Evolutionary conservation across 2,113 vertebrate genomes (phyloP).

Genomic region (Pungitius pungitius): DNA sequence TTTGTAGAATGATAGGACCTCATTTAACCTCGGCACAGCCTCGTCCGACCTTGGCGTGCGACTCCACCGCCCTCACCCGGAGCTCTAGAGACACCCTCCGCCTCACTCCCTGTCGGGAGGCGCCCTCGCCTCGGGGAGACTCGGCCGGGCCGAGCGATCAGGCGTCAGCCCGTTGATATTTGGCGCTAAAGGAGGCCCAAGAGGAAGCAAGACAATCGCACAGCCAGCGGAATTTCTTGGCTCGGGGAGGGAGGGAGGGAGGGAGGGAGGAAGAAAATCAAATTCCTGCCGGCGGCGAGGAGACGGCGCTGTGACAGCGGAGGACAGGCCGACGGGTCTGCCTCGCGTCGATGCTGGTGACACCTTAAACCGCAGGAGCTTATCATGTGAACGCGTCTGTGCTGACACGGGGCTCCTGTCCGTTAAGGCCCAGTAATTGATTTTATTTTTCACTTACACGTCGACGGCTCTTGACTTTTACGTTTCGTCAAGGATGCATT

Average conservation of each 20-base stretch:
- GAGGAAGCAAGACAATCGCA: slow-evolving; percentile 66
- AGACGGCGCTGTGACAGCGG: slow-evolving; percentile 51
- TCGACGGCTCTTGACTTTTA: background rate
- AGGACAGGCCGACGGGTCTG: slow-evolving; percentile 61
- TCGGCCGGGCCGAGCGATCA: slow-evolving; percentile 9
- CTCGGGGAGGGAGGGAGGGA: slow-evolving; percentile 43
- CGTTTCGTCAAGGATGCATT: slow-evolving; percentile 2
- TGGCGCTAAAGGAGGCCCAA: slow-evolving; percentile 45
- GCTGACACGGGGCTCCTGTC: slow-evolving; percentile 39
- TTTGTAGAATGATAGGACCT: background rate
- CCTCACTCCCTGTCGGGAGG: slow-evolving; percentile 55
- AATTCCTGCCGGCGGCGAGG: slow-evolving; percentile 54
- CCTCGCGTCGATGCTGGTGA: slow-evolving; percentile 61
- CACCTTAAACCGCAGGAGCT: slow-evolving; percentile 55
- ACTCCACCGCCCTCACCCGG: slow-evolving; percentile 16
- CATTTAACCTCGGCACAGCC: background rate
- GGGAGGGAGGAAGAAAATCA: slow-evolving; percentile 47
- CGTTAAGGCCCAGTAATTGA: slow-evolving; percentile 30
- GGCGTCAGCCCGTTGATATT: slow-evolving; percentile 50
- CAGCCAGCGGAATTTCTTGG: slow-evolving; percentile 54
- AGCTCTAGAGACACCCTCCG: slow-evolving; percentile 21
- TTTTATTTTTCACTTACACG: slow-evolving; percentile 16
- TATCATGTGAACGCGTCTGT: background rate
- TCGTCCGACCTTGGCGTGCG: background rate
- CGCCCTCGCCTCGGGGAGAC: background rate